phyloP scores from a whole-genome alignment of 2,113 vertebrate genomes.

The Hemichromis elongatus region DNA sequence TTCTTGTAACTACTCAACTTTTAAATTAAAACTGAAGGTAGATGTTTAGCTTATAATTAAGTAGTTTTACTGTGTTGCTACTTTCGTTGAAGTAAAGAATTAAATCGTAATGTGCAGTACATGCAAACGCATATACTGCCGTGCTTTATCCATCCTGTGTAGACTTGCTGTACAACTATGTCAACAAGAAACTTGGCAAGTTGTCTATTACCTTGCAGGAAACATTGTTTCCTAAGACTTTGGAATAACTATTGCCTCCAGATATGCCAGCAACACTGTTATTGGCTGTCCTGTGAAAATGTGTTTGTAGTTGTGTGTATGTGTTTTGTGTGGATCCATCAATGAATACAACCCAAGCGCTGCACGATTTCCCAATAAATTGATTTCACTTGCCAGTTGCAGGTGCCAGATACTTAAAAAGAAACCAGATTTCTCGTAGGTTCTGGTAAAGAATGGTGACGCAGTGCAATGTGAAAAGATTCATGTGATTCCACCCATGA shows the following conservation, averaged over 20 bases:
- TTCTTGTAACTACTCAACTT: not conserved
- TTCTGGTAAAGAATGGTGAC: constrained; percentile 33
- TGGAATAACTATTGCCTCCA: not conserved
- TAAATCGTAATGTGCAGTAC: not conserved
- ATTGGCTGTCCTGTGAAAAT: not conserved
- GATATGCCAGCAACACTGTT: constrained; percentile 5
- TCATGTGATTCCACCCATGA: constrained; percentile 1
- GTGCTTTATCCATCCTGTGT: not conserved
- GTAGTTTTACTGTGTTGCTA: not conserved
- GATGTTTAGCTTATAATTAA: not conserved
- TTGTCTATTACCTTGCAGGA: constrained; percentile 2
- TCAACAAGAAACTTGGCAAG: not conserved
- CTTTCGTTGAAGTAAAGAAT: not conserved
- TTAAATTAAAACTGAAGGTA: not conserved
- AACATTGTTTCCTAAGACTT: constrained; percentile 38
- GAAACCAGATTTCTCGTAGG: constrained; percentile 7
- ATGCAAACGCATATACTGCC: not conserved
- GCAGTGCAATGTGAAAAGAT: constrained; percentile 5
- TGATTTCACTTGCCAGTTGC: not conserved
- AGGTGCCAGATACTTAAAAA: constrained; percentile 4
- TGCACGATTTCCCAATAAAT: not conserved
- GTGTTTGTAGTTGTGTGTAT: not conserved
- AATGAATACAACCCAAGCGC: not conserved
- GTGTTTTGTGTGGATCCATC: not conserved
- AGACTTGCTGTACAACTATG: not conserved